Percentiles rank a stretch among this genome's conserved stretches.
Evolutionary conservation across 2,888 invertebrate species (phyloP).

Genomic region (Abrostola triplasia): DNA sequence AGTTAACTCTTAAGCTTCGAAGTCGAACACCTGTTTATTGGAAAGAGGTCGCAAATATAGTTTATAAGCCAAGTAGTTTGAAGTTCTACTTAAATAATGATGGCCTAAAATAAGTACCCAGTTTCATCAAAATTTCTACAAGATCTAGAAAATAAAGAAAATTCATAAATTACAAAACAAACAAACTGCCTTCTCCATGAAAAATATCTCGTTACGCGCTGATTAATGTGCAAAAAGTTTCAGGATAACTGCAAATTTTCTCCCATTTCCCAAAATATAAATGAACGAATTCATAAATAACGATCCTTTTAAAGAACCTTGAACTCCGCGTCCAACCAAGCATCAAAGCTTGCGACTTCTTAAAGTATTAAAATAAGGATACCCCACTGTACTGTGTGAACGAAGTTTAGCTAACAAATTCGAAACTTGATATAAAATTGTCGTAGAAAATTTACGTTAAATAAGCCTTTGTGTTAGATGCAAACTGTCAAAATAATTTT

Average conservation of each 20-base stretch:
- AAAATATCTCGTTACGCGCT: slow-evolving; percentile 37
- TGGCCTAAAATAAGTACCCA: too few species aligned
- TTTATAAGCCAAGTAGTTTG: neutral
- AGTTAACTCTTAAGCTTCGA: slow-evolving; percentile 9
- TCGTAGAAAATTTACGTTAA: slow-evolving; percentile 17
- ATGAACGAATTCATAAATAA: slow-evolving; percentile 59
- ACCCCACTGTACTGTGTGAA: slow-evolving; percentile 46
- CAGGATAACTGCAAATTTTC: slow-evolving; percentile 55
- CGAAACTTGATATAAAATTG: slow-evolving; percentile 41
- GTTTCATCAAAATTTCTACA: too few species aligned
- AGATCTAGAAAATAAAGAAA: neutral
- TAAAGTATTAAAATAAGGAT: slow-evolving; percentile 63
- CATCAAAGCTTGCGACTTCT: slow-evolving; percentile 62
- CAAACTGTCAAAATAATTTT: slow-evolving; percentile 6
- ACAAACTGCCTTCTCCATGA: slow-evolving; percentile 23
- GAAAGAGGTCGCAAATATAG: neutral
- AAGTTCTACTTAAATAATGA: neutral
- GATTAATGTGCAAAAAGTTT: slow-evolving; percentile 54
- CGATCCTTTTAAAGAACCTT: slow-evolving; percentile 58
- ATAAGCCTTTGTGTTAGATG: slow-evolving; percentile 17
- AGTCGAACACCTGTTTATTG: slow-evolving; percentile 4
- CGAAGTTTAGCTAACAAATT: slow-evolving; percentile 40
- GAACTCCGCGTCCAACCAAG: slow-evolving; percentile 54
- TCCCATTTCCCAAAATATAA: slow-evolving; percentile 58
- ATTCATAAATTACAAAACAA: slow-evolving; percentile 28